Evolutionary conservation across 2,888 invertebrate species (phyloP).

Genomic region (Pristionchus entomophagus): DNA sequence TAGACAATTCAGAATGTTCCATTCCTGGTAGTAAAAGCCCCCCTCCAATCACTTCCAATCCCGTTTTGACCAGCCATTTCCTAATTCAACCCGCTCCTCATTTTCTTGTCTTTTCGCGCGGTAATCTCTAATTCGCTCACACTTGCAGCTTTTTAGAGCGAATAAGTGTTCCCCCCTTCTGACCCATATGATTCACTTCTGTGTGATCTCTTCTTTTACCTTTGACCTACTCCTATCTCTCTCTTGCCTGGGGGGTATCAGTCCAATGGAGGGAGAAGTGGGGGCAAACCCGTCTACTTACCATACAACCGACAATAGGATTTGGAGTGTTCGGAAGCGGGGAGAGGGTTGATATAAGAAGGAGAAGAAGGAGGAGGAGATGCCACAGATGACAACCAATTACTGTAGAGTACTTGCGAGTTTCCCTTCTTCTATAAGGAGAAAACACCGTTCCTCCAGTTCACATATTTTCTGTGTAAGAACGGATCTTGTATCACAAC

Average conservation of each 20-base stretch:
- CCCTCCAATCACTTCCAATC: conserved; percentile 22
- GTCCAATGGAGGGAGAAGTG: conserved; percentile 3
- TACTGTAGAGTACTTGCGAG: background rate
- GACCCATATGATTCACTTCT: background rate
- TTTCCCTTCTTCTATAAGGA: background rate
- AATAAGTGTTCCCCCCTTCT: conserved; percentile 15
- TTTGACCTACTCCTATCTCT: background rate
- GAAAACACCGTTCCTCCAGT: too few species aligned
- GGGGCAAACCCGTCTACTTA: conserved; percentile 34
- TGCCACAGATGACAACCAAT: conserved; percentile 21
- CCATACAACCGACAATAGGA: conserved; percentile 34
- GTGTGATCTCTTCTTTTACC: background rate
- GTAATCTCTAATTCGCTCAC: conserved; percentile 6
- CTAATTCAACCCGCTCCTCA: background rate
- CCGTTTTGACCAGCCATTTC: conserved; percentile 10
- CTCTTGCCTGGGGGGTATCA: conserved; percentile 26
- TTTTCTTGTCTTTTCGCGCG: conserved; percentile 3
- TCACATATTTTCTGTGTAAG: background rate
- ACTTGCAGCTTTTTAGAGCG: conserved; percentile 11
- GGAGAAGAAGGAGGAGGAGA: too few species aligned
- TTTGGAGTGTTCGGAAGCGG: background rate
- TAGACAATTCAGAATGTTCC: background rate
- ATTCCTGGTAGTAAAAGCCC: conserved; percentile 17
- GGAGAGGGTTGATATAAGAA: background rate
- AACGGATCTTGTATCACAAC: too few species aligned